Base-by-base conservation (phyloP, 2,888 invertebrate species). In the Syritta pipiens region DNA sequence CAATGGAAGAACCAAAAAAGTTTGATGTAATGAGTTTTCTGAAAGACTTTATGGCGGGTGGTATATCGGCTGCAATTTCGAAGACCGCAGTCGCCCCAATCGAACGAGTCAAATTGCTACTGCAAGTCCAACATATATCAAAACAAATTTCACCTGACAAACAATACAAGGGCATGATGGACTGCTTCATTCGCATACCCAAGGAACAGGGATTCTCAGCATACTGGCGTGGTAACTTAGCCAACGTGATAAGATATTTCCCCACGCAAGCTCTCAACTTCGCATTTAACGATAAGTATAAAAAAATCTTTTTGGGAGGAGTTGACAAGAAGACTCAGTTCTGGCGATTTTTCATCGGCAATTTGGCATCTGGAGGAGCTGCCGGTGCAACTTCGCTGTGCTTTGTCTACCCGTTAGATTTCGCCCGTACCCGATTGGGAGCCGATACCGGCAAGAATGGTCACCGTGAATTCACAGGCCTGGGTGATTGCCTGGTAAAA, bases 1-100 rank as follows among this genome's bases (percentile, higher is more conserved):
- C n/a, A n/a, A n/a, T n/a, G n/a, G n/a, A n/a, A n/a, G n/a, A n/a
- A n/a, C n/a, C n/a, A n/a, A n/a, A n/a, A n/a, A n/a, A n/a, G n/a
- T 32, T 32, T 9, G 32, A 32, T 9, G 12, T 32, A 12, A 32
- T 5, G n/a, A 32, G 19, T 86, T 96, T 96, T 86, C 87, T 93
- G 82, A 95, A 96, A 89, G 96, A 96, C 90, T 96, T 96, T 87
- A 84, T 94, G 49, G 96, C 96, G 63, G 96, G 97, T 82, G 97
- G 96, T 71, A 90, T 96, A 48, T 94, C 96, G 14, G 97, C 96
- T 10, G 96, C 96, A 24, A 92, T 96, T 81, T 95, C 96, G 20
- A 97, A 97, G 88, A 97, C 97, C 22, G 93, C 94, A 30, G 95
- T 96, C 69, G 97, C 97, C 22, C 97, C 97, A 37, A 96, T 97